A percentile compares a stretch with the other conserved stretches of the same genome.
Evolutionary conservation across 1,140 invertebrate species (phyloP).

Genomic region (Drosophila kurseongensis): DNA sequence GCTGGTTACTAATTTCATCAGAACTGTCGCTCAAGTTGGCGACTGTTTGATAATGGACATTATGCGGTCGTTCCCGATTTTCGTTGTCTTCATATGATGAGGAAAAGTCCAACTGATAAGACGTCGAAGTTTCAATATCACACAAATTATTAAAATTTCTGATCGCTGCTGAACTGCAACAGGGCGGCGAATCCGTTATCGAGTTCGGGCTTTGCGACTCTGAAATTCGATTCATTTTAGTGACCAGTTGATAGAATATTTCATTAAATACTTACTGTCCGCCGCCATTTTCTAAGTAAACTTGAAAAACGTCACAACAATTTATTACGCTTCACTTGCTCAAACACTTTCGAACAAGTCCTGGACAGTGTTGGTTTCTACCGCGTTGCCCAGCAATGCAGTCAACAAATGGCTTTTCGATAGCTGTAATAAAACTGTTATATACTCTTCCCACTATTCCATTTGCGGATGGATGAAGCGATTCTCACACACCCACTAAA

Average conservation of each 20-base stretch:
- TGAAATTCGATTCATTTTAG: neutral
- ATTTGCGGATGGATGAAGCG: too few species aligned
- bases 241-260: neutral
- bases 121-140: neutral
- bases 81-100: neutral
- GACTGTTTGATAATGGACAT: neutral
- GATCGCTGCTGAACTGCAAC: slow-evolving; percentile 9
- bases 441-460: too few species aligned
- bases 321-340: too few species aligned
- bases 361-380: too few species aligned
- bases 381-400: too few species aligned
- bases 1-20: neutral
- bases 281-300: neutral
- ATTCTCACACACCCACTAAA: too few species aligned
- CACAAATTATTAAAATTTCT: too few species aligned
- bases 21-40: neutral
- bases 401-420: too few species aligned
- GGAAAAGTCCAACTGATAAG: neutral
- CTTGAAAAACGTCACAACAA: too few species aligned
- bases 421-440: too few species aligned
- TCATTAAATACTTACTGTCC: neutral
- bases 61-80: neutral
- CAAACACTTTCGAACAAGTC: too few species aligned
- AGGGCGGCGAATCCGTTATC: slow-evolving; percentile 15
- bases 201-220: neutral